Conservation (phyloP, 2,888 invertebrate species). For the Eucera pruinosa region DNA sequence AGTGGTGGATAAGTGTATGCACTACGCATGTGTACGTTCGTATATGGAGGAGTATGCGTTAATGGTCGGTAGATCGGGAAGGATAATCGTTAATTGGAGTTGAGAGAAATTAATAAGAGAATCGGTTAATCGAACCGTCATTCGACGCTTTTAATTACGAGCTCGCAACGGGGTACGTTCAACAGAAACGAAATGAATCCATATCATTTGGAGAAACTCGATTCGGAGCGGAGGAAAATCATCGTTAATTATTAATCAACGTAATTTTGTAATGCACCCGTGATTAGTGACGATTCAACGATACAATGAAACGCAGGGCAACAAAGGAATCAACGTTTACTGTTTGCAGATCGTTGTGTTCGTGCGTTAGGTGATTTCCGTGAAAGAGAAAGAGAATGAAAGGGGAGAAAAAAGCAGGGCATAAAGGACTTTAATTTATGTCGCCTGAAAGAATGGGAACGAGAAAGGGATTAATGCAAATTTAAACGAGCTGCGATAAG, state of each 20-base stretch:
- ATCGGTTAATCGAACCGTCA: slow-evolving; percentile 2
- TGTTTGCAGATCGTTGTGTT: neutral
- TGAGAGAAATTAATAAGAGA: slow-evolving; percentile 12
- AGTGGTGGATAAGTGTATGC: neutral
- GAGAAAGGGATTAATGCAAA: slow-evolving; percentile 32
- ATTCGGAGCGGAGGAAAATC: slow-evolving; percentile 9
- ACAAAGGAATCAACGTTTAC: slow-evolving; percentile 23
- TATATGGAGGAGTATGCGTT: neutral
- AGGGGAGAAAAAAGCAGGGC: neutral
- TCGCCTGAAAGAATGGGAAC: slow-evolving; percentile 4
- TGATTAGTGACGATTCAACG: slow-evolving; percentile 33
- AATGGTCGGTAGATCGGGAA: neutral
- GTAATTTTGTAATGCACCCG: slow-evolving; percentile 41
- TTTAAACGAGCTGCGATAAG: slow-evolving; percentile 47
- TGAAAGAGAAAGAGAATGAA: neutral
- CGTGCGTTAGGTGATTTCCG: slow-evolving; percentile 7
- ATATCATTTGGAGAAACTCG: slow-evolving; percentile 24
- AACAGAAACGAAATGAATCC: neutral
- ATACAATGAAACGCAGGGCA: neutral
- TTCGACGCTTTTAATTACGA: slow-evolving; percentile 2
- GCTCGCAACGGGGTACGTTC: neutral
- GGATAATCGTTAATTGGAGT: neutral
- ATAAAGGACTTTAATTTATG: slow-evolving; percentile 10
- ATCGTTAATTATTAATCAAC: slow-evolving; percentile 46
- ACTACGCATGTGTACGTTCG: neutral